A percentile compares a stretch with the other conserved stretches of the same genome.
phyloP scores from a whole-genome alignment of 2,113 vertebrate genomes.

The Caracal caracal region DNA sequence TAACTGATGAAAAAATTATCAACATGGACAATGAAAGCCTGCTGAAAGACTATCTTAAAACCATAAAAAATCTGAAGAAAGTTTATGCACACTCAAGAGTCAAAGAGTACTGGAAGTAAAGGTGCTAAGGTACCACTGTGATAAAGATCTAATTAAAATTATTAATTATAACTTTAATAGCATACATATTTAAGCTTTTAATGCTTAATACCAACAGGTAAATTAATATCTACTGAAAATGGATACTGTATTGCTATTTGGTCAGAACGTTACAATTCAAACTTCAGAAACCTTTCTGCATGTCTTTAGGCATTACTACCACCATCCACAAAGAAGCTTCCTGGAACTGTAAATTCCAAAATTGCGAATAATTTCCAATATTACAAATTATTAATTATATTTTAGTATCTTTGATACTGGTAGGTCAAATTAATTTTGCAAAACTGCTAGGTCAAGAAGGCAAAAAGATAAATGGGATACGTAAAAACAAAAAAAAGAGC shows the following conservation, averaged over 20 bases:
- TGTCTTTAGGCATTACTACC: background rate
- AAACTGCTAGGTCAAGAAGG: constrained; percentile 7
- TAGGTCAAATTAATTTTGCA: background rate
- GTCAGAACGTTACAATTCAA: background rate
- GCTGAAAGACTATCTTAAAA: background rate
- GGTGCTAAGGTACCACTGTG: background rate
- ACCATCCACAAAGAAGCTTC: background rate
- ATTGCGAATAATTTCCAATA: background rate
- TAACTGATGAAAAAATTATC: background rate
- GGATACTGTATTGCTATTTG: background rate
- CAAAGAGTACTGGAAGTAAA: background rate
- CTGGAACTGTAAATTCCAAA: background rate
- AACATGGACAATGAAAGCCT: constrained; percentile 26
- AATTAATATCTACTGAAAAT: constrained; percentile 40
- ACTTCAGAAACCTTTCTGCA: constrained; percentile 35
- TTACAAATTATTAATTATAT: background rate
- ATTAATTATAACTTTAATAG: constrained; percentile 11
- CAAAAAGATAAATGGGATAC: constrained; percentile 11
- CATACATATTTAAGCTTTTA: background rate
- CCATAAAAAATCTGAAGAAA: background rate
- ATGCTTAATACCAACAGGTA: background rate
- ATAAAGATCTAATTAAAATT: constrained; percentile 50
- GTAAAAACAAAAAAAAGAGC: background rate
- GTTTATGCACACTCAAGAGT: background rate
- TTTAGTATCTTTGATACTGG: background rate